Evolutionary conservation across 2,113 vertebrate species (phyloP), one percentile per base, ranked within the genome.

Genomic region (Passerina amoena): DNA sequence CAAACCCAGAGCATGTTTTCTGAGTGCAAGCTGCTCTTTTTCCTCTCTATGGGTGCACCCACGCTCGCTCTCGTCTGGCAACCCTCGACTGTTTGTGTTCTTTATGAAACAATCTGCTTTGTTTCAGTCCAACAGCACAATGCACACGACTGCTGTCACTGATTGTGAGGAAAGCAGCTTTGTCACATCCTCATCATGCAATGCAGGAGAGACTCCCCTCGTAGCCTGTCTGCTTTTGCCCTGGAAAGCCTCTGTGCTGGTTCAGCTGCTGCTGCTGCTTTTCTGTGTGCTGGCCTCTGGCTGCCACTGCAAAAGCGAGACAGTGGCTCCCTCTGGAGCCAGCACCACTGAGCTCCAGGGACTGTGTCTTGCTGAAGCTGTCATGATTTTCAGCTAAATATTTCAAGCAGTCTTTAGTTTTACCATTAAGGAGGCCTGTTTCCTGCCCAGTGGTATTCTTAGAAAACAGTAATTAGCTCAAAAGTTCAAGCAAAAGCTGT

Each of bases 261-360:
- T 17, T 9, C 45, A 64, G 66, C 23, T 64, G 75, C 59, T 17
- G 75, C 59, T 17, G 31, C 51, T 17, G 56, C 5, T 79, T 37
- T 23, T 25, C n/a, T 64, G 9, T 14, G 25, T 9, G 7, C 65
- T 33, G 73, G 86, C 20, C 51, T 90, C 66, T 83, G n/a, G 53
- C 88, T 92, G 83, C 61, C 70, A 56, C 82, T 33, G 64, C 86
- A 97, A 97, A 97, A 63, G 53, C 68, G 5, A 91, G 96, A 19
- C 69, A 48, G 95, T 79, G 92, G 95, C 97, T 95, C 97, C 97
- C 96, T 96, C 97, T 97, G 95, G 97, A 97, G 97, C 83, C 96
- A 59, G 80, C 65, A 71, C 31, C 51, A 1, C 56, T 37, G 20
- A 73, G 35, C 88, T 96, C 80, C 87, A 23, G 90, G 48, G 86